phyloP scores from a whole-genome alignment of 2,113 vertebrate genomes.

The Epinephelus fuscoguttatus region DNA sequence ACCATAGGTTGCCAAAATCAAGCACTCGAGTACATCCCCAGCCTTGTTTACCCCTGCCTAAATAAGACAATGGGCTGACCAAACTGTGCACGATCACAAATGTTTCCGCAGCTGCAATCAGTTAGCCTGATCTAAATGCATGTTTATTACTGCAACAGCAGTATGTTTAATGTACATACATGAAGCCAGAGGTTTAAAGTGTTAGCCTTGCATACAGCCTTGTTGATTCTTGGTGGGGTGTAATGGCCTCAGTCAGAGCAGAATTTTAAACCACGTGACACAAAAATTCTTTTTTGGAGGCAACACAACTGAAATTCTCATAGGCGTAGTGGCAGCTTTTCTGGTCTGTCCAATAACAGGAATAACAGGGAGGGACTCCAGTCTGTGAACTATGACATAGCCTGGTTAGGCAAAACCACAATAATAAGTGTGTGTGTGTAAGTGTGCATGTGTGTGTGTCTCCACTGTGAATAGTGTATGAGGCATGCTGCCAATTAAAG shows the following conservation, averaged over 20 bases:
- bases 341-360: constrained; percentile 23
- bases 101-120: not conserved
- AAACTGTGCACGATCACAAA: not conserved
- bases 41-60: not conserved
- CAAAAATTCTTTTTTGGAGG: constrained; percentile 2
- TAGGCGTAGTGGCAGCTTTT: not conserved
- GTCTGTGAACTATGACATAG: constrained; percentile 48
- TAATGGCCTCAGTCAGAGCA: not conserved
- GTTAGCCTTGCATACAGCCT: not conserved
- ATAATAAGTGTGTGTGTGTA: constrained; percentile 36
- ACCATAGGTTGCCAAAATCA: not conserved
- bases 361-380: constrained; percentile 49
- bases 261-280: constrained; percentile 43
- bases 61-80: not conserved
- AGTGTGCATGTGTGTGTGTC: constrained; percentile 3
- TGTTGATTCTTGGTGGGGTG: constrained; percentile 17
- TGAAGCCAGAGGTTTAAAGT: constrained; percentile 6
- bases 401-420: constrained; percentile 51
- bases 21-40: not conserved
- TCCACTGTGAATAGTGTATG: constrained; percentile 36
- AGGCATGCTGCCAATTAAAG: constrained; percentile 76
- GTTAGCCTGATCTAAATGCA: not conserved
- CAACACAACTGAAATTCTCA: not conserved
- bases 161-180: not conserved
- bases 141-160: not conserved